Conservation (phyloP, 2,888 invertebrate genomes). For the Tipula lateralis region DNA sequence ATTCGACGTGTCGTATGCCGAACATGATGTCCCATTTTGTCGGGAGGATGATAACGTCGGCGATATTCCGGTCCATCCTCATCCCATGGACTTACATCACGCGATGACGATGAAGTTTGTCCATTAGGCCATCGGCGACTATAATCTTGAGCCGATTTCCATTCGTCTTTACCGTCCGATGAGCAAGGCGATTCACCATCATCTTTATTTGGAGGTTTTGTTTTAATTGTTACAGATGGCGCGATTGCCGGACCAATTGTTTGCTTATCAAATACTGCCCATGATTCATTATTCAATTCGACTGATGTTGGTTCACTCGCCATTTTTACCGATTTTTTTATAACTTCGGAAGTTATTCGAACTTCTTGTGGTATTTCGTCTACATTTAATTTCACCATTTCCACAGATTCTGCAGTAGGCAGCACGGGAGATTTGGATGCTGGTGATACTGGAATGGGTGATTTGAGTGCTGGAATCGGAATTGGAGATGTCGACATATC, state of each 20-base stretch:
- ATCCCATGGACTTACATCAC: conserved; percentile 78
- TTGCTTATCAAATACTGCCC: conserved; percentile 57
- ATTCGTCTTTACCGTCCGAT: conserved; percentile 66
- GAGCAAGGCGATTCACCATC: conserved; percentile 69
- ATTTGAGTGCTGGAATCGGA: conserved; percentile 40
- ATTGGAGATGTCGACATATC: conserved; percentile 49
- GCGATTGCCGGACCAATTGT: conserved; percentile 33
- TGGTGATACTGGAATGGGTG: conserved; percentile 35
- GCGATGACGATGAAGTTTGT: conserved; percentile 66
- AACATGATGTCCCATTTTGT: conserved; percentile 52
- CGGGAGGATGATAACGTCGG: conserved; percentile 44
- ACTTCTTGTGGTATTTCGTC: not conserved
- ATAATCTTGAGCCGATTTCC: conserved; percentile 50
- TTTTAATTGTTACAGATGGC: not conserved
- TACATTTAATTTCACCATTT: conserved; percentile 33
- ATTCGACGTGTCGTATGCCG: conserved; percentile 49
- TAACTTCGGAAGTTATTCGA: not conserved
- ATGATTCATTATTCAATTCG: conserved; percentile 50
- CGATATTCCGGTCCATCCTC: conserved; percentile 59
- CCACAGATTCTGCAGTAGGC: conserved; percentile 49
- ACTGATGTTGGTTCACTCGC: conserved; percentile 32
- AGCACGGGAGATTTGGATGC: conserved; percentile 48
- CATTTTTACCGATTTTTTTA: conserved; percentile 30
- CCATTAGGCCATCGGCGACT: conserved; percentile 54
- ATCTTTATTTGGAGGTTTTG: conserved; percentile 42